A percentile compares a stretch with the other conserved stretches of the same genome.
Evolutionary conservation across 2,113 vertebrate genomes (phyloP).

Genomic region (Nothobranchius kuhntae): DNA sequence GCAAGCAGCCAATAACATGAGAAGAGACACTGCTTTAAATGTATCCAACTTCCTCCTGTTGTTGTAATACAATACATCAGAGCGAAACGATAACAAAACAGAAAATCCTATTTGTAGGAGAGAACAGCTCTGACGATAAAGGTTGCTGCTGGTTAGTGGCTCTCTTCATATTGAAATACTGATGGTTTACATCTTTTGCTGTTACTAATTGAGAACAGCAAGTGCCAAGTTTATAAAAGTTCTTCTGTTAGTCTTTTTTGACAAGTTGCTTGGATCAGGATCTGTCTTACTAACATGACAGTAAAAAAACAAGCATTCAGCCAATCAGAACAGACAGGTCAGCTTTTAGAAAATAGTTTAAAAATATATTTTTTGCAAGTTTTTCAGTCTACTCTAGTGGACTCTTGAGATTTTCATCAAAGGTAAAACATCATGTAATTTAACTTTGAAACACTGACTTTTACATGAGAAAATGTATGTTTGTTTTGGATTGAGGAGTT

Average conservation of each 20-base stretch:
- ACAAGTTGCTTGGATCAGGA: not conserved
- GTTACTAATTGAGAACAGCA: not conserved
- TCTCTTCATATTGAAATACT: not conserved
- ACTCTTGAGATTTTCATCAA: too few relatives aligned
- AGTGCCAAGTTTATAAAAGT: too few relatives aligned
- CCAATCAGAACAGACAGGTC: not conserved
- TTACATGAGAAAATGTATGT: too few relatives aligned
- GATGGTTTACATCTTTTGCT: not conserved
- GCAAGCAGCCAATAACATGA: not conserved
- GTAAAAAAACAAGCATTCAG: not conserved
- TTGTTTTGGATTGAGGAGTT: too few relatives aligned
- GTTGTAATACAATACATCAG: not conserved
- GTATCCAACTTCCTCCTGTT: not conserved
- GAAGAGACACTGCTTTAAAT: not conserved
- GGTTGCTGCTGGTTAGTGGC: not conserved
- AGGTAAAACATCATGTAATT: too few relatives aligned
- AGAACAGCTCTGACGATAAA: not conserved
- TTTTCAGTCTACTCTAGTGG: too few relatives aligned
- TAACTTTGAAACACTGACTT: too few relatives aligned
- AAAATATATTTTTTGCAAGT: too few relatives aligned
- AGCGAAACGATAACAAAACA: not conserved
- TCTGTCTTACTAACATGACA: not conserved
- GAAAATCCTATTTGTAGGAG: not conserved
- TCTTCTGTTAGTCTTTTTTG: not conserved
- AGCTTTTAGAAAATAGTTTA: not conserved